Evolutionary conservation across 53 echinoderm and acorn worm genomes (phyloP).

Genomic region (Henricia sp.): DNA sequence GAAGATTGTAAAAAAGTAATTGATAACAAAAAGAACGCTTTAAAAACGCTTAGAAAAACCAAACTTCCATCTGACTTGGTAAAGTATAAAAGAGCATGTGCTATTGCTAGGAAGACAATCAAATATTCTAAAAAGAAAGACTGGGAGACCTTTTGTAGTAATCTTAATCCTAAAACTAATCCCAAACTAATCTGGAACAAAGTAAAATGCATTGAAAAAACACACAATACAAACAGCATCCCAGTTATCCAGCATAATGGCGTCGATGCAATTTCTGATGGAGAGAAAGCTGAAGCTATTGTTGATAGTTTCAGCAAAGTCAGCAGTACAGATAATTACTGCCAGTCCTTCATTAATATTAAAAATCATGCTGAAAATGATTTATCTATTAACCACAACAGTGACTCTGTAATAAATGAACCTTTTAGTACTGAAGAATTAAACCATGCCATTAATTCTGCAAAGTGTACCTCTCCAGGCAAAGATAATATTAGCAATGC

Average conservation of each 20-base stretch:
- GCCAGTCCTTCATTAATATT: neutral
- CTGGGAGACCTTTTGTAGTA: slow-evolving; percentile 11
- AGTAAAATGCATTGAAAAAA: neutral
- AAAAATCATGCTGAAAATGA: neutral
- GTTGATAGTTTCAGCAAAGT: slow-evolving; percentile 1
- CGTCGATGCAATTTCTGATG: neutral
- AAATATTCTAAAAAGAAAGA: slow-evolving; percentile 1
- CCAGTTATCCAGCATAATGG: neutral
- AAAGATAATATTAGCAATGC: too few species aligned
- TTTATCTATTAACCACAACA: neutral
- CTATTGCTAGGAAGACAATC: slow-evolving; percentile 10
- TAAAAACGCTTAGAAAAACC: neutral
- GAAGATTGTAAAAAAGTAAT: slow-evolving; percentile 6
- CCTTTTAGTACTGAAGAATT: too few species aligned
- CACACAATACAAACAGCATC: neutral
- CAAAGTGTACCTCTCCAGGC: too few species aligned
- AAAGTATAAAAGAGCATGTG: neutral
- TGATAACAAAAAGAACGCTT: neutral
- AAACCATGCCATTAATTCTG: too few species aligned
- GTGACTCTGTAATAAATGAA: neutral
- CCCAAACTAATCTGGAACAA: neutral
- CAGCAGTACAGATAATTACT: slow-evolving; percentile 14
- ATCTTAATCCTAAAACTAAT: neutral
- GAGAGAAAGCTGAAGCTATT: neutral
- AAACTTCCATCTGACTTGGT: neutral